Conservation (phyloP, 2,113 vertebrate genomes). For the Ranitomeya variabilis region DNA sequence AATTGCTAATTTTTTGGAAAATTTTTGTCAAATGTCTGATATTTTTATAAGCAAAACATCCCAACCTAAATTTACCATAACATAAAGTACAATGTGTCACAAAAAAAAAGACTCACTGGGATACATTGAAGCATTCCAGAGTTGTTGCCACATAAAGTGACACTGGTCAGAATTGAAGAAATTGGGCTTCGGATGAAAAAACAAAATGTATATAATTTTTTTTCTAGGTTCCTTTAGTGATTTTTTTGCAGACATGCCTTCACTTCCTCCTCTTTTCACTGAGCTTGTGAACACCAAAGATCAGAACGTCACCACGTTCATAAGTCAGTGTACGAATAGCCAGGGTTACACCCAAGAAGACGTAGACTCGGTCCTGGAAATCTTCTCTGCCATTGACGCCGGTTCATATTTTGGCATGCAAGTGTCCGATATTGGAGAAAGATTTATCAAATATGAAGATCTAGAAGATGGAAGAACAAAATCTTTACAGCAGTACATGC, state of each 20-base stretch:
- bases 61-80: too few relatives aligned
- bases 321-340: slow-evolving; percentile 58
- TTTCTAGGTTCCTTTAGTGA: slow-evolving; percentile 71
- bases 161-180: too few relatives aligned
- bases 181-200: too few relatives aligned
- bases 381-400: slow-evolving; percentile 71
- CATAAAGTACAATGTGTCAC: too few relatives aligned
- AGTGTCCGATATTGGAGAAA: slow-evolving; percentile 66
- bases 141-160: too few relatives aligned
- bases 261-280: slow-evolving; percentile 79
- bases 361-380: slow-evolving; percentile 65
- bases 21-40: too few relatives aligned
- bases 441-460: slow-evolving; percentile 69
- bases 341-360: slow-evolving; percentile 74
- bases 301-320: slow-evolving; percentile 61
- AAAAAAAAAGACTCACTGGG: too few relatives aligned
- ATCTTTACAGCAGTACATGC: slow-evolving; percentile 75
- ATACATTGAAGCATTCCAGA: too few relatives aligned
- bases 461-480: slow-evolving; percentile 63
- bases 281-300: slow-evolving; percentile 64
- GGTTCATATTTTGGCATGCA: slow-evolving; percentile 76
- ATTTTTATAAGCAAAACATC: too few relatives aligned
- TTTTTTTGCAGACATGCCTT: slow-evolving; percentile 63
- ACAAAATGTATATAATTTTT: neutral
- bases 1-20: too few relatives aligned